Evolutionary conservation across 2,113 vertebrate species (phyloP), one percentile per base, ranked within the genome.

Genomic region (Podiceps cristatus): DNA sequence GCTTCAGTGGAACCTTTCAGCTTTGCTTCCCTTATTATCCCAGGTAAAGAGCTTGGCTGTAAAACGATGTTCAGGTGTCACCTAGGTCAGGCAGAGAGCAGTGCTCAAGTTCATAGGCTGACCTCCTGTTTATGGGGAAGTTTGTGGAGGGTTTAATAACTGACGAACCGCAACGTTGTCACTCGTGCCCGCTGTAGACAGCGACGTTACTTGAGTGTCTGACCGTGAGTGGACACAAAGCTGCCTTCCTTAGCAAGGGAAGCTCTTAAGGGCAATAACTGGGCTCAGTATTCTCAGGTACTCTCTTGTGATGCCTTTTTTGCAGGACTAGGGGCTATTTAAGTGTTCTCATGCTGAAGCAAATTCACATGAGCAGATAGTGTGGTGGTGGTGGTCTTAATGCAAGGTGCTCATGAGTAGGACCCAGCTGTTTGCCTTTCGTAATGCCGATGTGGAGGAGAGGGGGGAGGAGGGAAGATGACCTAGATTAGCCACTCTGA

Each of bases 1-100:
- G 99, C 60, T 99, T 99, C 97, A 99, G 98, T n/a, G 99, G 99
- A 50, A 99, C 99, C 45, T 99, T 99, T 97, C 99, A 99, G 96
- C 99, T 99, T 67, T 99, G 99, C 42, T 99, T 99, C 95, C 99
- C 99, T 2, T 99, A 98, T 90, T 99, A 99, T 62, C 99, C 99
- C 7, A 99, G 99, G 99, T 99, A 98, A 96, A 90, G 78, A 93
- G 22, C 49, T 78, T 50, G 73, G 72, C 71, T 69, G n/a, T 42
- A 27, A 77, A 90, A 42, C 0, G 0, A 1, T 40, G 27, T 24
- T 59, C 28, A 63, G 20, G 55, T 14, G 33, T 64, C 17, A 14
- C 9, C 5, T 8, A 29, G 78, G 31, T 73, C 58, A 68, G 69
- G 18, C 37, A 33, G 68, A 33, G 7, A 18, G 35, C 23, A 24